Evolutionary conservation across 2,113 vertebrate genomes (phyloP), one percentile per base, ranked within the genome.

Genomic region (Tragelaphus scriptus): DNA sequence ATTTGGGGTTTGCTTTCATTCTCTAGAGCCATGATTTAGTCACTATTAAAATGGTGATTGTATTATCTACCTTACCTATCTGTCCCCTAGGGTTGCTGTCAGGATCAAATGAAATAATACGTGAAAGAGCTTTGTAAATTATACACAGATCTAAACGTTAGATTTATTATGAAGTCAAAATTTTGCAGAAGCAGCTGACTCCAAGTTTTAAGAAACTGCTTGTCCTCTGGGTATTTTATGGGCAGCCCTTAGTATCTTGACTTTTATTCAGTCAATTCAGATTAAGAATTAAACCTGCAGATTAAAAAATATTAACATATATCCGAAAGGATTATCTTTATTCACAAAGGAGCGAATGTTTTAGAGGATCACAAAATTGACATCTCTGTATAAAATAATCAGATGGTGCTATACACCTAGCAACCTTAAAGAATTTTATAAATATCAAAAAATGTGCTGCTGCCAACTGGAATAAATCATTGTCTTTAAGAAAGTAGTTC

Each of bases 341-440:
- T n/a, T 79, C 63, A 91, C 23, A 89, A 81, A 88, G 53, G 32
- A 81, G 44, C 59, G 88, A 92, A 59, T 85, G 91, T 96, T 81
- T 94, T 56, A 91, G 36, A 44, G 26, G 19, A 25, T 53, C 79
- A 84, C 8, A 92, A 88, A 92, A 84, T 9, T 87, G 88, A 91
- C 5, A 97, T 77, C 30, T 56, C 77, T 40, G 93, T 14, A 86
- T 65, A 92, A 97, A 89, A 95, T 55, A 71, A 75, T n/a, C 44
- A 92, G 44, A 92, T 68, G 79, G 47, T 44, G 15, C 40, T 90
- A 51, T 40, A 59, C 7, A 71, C 11, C 21, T 28, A 44, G 3
- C 96, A 81, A 92, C 6, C 2, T 90, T 84, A 71, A 82, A 85
- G n/a, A 14, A 53, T 82, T 96, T 97, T 97, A 86, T 95, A 98